phyloP scores from a whole-genome alignment of 2,113 vertebrate genomes.

The Holacanthus passer region DNA sequence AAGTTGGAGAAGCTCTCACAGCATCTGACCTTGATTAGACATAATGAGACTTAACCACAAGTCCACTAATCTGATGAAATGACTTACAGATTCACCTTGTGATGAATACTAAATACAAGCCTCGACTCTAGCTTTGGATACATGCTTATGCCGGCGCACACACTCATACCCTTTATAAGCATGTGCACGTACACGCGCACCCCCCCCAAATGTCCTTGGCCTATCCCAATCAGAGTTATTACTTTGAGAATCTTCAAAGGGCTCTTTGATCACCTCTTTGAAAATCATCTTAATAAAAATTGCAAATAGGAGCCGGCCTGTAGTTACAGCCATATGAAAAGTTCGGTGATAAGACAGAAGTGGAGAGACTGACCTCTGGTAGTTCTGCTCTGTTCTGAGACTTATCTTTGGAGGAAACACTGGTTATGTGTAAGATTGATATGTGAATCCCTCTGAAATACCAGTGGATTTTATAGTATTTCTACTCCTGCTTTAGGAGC shows the following conservation, averaged over 20 bases:
- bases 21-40: slow-evolving; percentile 74
- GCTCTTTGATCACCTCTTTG: slow-evolving; percentile 71
- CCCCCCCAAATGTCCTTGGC: slow-evolving; percentile 15
- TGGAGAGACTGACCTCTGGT: slow-evolving; percentile 1
- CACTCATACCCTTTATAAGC: not conserved
- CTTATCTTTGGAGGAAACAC: slow-evolving; percentile 28
- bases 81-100: slow-evolving; percentile 56
- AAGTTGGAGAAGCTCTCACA: slow-evolving; percentile 51
- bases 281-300: slow-evolving; percentile 55
- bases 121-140: slow-evolving; percentile 40
- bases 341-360: slow-evolving; percentile 33
- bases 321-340: slow-evolving; percentile 31
- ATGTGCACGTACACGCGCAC: not conserved
- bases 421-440: slow-evolving; percentile 11
- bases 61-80: slow-evolving; percentile 71
- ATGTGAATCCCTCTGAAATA: slow-evolving; percentile 11
- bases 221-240: slow-evolving; percentile 53
- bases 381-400: slow-evolving; percentile 8
- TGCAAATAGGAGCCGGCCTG: slow-evolving; percentile 35
- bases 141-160: not conserved
- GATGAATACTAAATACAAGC: slow-evolving; percentile 70
- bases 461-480: not conserved
- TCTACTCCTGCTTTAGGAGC: too few relatives aligned
- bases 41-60: slow-evolving; percentile 71
- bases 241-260: slow-evolving; percentile 67